These are phyloP conservation scores for Hyperoplus lanceolatus DNA, from an alignment of 2,797 vertebrate genomes.

Conservation along the genomic window DNA sequence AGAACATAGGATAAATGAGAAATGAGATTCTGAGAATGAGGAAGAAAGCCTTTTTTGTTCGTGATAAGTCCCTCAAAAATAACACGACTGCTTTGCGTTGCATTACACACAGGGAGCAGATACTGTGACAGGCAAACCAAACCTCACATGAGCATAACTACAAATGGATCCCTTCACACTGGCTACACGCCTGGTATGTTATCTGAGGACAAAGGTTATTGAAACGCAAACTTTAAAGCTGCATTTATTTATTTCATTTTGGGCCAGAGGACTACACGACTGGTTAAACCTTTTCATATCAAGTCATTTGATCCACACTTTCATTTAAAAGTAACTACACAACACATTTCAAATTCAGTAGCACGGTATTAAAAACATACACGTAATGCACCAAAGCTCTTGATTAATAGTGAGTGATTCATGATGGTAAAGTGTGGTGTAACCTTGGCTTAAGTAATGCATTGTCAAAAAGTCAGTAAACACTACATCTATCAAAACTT, in stretches of 20 bases:
- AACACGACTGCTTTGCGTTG: not conserved
- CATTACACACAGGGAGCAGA: not conserved
- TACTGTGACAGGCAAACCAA: not conserved
- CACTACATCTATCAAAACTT: not conserved
- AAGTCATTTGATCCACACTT: not conserved
- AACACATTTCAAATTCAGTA: not conserved
- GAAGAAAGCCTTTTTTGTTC: conserved; percentile 16
- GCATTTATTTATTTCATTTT: too few relatives aligned
- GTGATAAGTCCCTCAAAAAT: not conserved
- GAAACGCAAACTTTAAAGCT: not conserved
- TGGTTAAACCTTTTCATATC: too few relatives aligned
- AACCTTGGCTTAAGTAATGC: not conserved
- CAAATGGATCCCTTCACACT: not conserved
- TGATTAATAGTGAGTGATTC: not conserved
- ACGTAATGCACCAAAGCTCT: too few relatives aligned
- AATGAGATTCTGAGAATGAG: conserved; percentile 10
- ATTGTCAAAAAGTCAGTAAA: not conserved
- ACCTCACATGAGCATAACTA: not conserved
- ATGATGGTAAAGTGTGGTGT: not conserved
- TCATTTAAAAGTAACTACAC: not conserved
- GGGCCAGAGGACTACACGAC: too few relatives aligned
- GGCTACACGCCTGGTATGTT: not conserved
- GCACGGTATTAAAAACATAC: not conserved
- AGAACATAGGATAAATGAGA: conserved; percentile 7
- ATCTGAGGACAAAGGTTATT: not conserved